Evolutionary conservation across 2,888 invertebrate species (phyloP), one percentile per base, ranked within the genome.

Genomic region (Leucophenga maculata): DNA sequence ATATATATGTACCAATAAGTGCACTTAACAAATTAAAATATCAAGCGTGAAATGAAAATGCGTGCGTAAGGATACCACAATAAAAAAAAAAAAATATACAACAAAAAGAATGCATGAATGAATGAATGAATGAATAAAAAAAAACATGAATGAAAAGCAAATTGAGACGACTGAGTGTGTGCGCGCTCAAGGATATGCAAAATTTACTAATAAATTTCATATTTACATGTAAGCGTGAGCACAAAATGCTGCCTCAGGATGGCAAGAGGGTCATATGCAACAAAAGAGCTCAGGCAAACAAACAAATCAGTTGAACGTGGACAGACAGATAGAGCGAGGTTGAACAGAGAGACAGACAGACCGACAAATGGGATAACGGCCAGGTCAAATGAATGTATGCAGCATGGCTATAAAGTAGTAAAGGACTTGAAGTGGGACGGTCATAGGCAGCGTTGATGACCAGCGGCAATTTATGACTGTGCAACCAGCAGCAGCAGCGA

Each of bases 141-240:
- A 50, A 50, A 50, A 16, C 50, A 11, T 6, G 8, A 3, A 11
- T 6, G 4, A 39, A 39, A 1, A 39, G 8, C 11, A 39, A 39
- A 39, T 39, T 39, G 39, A 39, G 39, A 39, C 9, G 3, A 8
- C 11, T 54, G 18, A 6, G 11, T 54, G n/a, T n/a, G 22, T 20
- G 8, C 20, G 16, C 54, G 32, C 32, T n/a, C 22, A 57, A 57
- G 57, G 31, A 66, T 66, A 71, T 65, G 68, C 71, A 71, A 68
- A 55, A 68, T 39, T 57, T 62, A 68, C 68, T 71, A 71, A 71
- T 68, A 71, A 71, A 68, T 71, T 66, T 52, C 55, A 55, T 59
- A 66, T 68, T 71, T 71, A 71, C 39, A 39, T 39, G 39, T 67
- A 67, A 60, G 62, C 32, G 32, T 32, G 32, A 32, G 32, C 32